Evolutionary conservation across 2,797 vertebrate species (phyloP), one percentile per base, ranked within the genome.

Genomic region (Myotis daubentonii): DNA sequence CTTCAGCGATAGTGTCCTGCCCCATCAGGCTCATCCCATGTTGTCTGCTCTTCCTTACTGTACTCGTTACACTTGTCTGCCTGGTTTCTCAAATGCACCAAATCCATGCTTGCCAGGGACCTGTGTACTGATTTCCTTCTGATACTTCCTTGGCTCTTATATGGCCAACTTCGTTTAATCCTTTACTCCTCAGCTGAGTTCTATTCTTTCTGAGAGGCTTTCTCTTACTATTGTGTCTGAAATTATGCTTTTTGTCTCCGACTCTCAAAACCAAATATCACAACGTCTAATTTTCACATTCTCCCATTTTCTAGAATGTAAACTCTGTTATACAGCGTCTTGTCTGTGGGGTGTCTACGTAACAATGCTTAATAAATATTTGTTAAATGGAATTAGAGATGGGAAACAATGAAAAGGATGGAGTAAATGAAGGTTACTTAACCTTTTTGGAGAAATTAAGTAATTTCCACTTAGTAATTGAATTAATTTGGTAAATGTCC

Each of bases 401-500:
- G 47, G 41, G 62, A 70, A 81, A 76, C 38, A 87, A 65, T 66
- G 15, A 51, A 68, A 81, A 68, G 25, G 9, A 72, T 78, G 23
- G 22, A 23, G 33, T 82, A 83, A 94, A 74, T 68, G 74, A 94
- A 80, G 19, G 5, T 79, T 91, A 38, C 23, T 30, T 19, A 47
- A 8, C 15, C 6, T 65, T 81, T 94, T 94, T 65, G 60, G 51
- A 89, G 44, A 80, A 33, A 92, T 74, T 80, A 55, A 19, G 51
- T 86, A 80, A 88, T 92, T 89, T 60, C 49, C 25, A 38, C 44
- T 94, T 57, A 53, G 20, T 85, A 85, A 72, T 49, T 76, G 15
- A 95, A 25, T 80, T 93, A 44, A 80, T 89, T 95, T 55, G 28
- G 33, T 53, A 49, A 87, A 80, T 49, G 16, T 72, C 20, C 65